Base-by-base conservation (phyloP, 2,113 vertebrate species). In the Aleadryas rufinucha region DNA sequence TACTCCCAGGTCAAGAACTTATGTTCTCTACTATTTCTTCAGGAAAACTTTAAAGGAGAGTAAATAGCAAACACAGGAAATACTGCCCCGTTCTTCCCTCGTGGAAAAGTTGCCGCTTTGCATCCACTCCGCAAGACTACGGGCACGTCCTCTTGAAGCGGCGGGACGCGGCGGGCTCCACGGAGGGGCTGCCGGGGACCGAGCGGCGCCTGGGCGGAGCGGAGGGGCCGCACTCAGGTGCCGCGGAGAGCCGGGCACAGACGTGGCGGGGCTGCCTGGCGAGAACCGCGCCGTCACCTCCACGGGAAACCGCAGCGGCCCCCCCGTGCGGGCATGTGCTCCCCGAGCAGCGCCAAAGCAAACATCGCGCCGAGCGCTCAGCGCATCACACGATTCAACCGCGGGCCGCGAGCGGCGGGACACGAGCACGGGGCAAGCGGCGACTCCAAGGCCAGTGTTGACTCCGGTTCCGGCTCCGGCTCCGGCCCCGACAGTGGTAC, bases 381-480 rank as follows among this genome's bases (percentile, higher is more conserved):
- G 74, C 42, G 82, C 26, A 79, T 45, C 61, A 8, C 52, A 50
- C 18, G 26, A 15, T 28, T 30, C 37, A 19, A 11, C 28, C 7
- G 24, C 6, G 7, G 23, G 18, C 54, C 61, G 47, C 20, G 5
- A 1, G 15, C 37, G 21, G 37, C 31, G 15, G 47, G 12, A 45
- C 39, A 53, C 5, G 12, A 16, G 24, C 16, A 16, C 4, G 31
- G 21, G 21, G 11, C 19, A 6, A 53, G 18, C 11, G 13, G 9
- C 23, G 3, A 11, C 64, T 11, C 14, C 50, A 45, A 5, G 1
- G 4, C 39, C 37, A 11, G 5, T 4, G 4, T 44, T 2, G 10
- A 3, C 13, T 49, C 30, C 23, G 45, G 27, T 7, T 52, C 63
- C 54, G 11, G 45, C 39, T 57, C 44, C 53, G 8, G 42, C 42